These are phyloP conservation scores for Polydrusus tereticollis DNA, from an alignment of 2,888 invertebrate species.

Conservation along the genomic window DNA sequence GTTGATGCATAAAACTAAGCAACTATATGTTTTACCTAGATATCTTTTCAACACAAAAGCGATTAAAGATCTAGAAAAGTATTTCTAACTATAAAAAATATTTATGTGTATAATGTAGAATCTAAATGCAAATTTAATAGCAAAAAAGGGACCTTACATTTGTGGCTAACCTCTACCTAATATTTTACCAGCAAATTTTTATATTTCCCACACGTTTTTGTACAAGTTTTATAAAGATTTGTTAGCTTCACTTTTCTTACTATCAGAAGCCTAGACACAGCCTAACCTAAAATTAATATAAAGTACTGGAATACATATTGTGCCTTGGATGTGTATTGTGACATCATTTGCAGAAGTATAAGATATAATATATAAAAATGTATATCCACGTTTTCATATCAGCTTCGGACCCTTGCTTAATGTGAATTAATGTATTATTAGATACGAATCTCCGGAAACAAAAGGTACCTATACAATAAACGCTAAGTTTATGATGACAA, in stretches of 20 bases:
- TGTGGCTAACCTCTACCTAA: no score
- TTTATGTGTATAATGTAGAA: no score
- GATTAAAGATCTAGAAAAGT: no score
- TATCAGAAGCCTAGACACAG: conserved; percentile 13
- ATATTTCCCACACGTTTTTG: not conserved
- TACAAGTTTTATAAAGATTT: not conserved
- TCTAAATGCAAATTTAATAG: no score
- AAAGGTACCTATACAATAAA: conserved; percentile 1
- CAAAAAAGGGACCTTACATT: no score
- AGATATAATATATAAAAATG: conserved; percentile 37
- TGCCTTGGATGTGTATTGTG: conserved; percentile 65
- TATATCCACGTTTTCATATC: conserved; percentile 56
- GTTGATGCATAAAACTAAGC: no score
- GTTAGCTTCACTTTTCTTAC: not conserved
- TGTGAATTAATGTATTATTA: conserved; percentile 47
- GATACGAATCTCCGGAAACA: conserved; percentile 5
- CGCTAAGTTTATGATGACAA: not conserved
- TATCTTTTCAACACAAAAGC: no score
- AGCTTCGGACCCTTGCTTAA: conserved; percentile 63
- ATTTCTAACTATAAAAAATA: no score
- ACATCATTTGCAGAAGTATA: conserved; percentile 57
- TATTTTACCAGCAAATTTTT: not conserved
- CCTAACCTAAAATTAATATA: conserved; percentile 37
- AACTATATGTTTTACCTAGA: no score
- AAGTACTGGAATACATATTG: conserved; percentile 66